These are phyloP conservation scores for Acanthosepion esculentum DNA, from an alignment of 2,888 invertebrate genomes.

Conservation along the genomic window DNA sequence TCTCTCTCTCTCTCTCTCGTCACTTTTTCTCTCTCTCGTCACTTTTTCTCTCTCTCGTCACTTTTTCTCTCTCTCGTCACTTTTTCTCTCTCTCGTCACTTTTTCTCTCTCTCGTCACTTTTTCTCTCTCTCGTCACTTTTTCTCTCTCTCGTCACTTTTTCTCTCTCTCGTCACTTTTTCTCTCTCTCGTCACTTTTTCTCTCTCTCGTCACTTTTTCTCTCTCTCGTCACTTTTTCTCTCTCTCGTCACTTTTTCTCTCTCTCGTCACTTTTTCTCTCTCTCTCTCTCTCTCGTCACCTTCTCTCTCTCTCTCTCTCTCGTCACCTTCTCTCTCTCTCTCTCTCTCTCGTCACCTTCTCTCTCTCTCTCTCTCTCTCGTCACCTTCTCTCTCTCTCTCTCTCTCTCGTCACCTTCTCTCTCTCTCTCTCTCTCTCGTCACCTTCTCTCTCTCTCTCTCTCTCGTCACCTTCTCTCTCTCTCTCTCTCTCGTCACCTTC, in stretches of 20 bases:
- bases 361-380: not conserved
- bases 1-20: too few species aligned
- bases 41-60: not conserved
- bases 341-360: too few species aligned
- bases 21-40: too few species aligned
- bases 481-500: too few species aligned
- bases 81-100: too few species aligned
- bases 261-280: too few species aligned
- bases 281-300: too few species aligned
- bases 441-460: not conserved
- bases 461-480: not conserved
- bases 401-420: too few species aligned
- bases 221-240: not conserved
- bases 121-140: not conserved
- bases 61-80: not conserved
- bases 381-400: not conserved
- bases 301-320: not conserved
- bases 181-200: too few species aligned
- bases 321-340: not conserved
- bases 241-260: not conserved
- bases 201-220: not conserved
- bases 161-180: not conserved
- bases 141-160: not conserved
- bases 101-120: too few species aligned
- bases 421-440: too few species aligned